Percentiles rank a stretch among this genome's conserved stretches.
Evolutionary conservation across 2,797 vertebrate genomes (phyloP).

Genomic region (Okamejei kenojei): DNA sequence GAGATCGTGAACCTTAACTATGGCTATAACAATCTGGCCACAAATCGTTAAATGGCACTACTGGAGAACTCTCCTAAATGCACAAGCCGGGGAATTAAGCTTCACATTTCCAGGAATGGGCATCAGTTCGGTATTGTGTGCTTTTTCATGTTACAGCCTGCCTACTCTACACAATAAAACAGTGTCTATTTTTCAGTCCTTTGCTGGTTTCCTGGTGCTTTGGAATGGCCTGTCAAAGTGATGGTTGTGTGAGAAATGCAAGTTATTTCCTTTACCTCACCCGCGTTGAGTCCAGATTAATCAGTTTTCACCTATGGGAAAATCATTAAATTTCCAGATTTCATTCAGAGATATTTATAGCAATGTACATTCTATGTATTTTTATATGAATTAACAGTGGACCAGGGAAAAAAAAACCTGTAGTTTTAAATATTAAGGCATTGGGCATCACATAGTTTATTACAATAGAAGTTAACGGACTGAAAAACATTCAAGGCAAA

Average conservation of each 20-base stretch:
- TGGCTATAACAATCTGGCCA: too few relatives aligned
- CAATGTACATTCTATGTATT: not conserved
- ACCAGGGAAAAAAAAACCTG: not conserved
- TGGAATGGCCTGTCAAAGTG: not conserved
- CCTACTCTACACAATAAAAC: not conserved
- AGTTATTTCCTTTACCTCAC: not conserved
- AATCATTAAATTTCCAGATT: not conserved
- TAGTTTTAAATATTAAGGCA: not conserved
- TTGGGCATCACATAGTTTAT: not conserved
- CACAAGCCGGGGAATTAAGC: too few relatives aligned
- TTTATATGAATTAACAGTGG: not conserved
- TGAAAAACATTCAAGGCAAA: constrained; percentile 25
- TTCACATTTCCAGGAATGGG: too few relatives aligned
- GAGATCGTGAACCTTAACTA: too few relatives aligned
- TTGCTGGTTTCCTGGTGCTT: not conserved
- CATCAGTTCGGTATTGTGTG: too few relatives aligned
- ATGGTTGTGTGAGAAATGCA: not conserved
- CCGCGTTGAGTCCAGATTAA: too few relatives aligned
- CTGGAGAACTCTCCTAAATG: too few relatives aligned
- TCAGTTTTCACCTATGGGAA: not conserved
- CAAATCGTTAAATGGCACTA: too few relatives aligned
- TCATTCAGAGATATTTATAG: not conserved
- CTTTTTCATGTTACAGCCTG: too few relatives aligned
- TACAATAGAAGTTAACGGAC: constrained; percentile 4
- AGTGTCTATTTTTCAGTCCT: not conserved